A percentile compares a stretch with the other conserved stretches of the same genome.
Conservation (phyloP, 2,113 vertebrate genomes). For the Xiphophorus couchianus region DNA sequence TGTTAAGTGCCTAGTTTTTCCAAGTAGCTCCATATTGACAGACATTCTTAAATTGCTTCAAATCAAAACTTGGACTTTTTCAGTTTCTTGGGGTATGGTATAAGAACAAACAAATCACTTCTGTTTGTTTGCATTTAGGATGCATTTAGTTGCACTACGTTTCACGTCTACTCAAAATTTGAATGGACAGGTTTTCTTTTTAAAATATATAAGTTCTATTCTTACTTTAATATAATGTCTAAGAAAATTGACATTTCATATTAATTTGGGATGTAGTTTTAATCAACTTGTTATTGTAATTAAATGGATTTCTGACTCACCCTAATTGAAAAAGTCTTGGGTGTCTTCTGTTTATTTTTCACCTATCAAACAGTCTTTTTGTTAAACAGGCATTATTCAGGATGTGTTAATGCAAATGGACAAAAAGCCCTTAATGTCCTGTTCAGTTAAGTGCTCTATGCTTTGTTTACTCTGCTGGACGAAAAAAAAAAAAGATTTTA, state of each 20-base stretch:
- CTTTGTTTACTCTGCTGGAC: slow-evolving; percentile 17
- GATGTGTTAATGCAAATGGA: slow-evolving; percentile 17
- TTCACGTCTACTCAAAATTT: background rate
- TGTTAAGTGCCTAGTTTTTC: background rate
- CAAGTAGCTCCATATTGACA: no score
- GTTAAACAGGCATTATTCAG: slow-evolving; percentile 20
- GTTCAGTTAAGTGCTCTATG: slow-evolving; percentile 27
- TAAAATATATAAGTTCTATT: background rate
- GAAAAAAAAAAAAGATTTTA: slow-evolving; percentile 2
- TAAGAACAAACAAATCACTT: no score
- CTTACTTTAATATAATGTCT: background rate
- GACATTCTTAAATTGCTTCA: background rate
- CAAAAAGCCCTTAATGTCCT: slow-evolving; percentile 19
- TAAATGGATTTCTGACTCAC: slow-evolving; percentile 10
- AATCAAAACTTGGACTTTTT: background rate
- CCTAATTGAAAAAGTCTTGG: slow-evolving; percentile 13
- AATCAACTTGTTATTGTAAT: slow-evolving; percentile 19
- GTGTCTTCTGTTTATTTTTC: slow-evolving; percentile 8
- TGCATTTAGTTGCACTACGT: no score
- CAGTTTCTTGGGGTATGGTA: background rate
- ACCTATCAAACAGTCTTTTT: slow-evolving; percentile 4
- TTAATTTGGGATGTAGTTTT: slow-evolving; percentile 11
- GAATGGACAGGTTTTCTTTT: background rate
- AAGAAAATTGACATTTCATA: background rate
- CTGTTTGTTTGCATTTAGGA: no score